Evolutionary conservation across 2,797 vertebrate genomes (phyloP), one percentile per base, ranked within the genome.

Genomic region (Danio choprae): DNA sequence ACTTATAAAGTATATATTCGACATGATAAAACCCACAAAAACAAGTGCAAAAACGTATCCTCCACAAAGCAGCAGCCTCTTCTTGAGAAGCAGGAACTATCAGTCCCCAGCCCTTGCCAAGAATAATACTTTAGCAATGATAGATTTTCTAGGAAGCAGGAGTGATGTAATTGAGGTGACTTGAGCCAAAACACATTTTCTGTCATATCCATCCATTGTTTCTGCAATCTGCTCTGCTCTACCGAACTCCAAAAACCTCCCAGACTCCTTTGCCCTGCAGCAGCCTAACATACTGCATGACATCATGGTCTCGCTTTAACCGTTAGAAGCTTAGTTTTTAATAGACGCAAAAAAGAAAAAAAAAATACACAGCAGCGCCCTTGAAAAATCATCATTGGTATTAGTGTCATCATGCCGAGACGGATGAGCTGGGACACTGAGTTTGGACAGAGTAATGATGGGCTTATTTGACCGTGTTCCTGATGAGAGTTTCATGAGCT

Each of bases 151-250:
- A 64, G 87, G 76, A 85, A 87, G 76, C 81, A 50, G 68, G 16
- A 69, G 46, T 90, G 92, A 94, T 86, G 90, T 92, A 89, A 93
- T 88, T 40, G 22, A 81, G 11, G 7, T 60, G 83, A 41, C 72
- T 74, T 46, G 22, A 82, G 93, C 90, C 91, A 93, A 90, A 90
- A 91, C 83, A 89, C 87, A 87, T 85, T 84, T 73, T 87, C 83
- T 84, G 85, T 89, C 87, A 89, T 88, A 91, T 91, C 90, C 88
- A 91, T 92, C 89, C 90, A 88, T 92, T 91, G 90, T 93, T 91
- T 88, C 82, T 77, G 80, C 81, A 85, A 83, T 82, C 87, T 74
- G 72, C 56, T 81, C 69, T 80, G 50, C 62, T 60, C 70, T 65
- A 63, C 82, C 72, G 79, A 80, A 83, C 75, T 20, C 73, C 72